Evolutionary conservation across 2,888 invertebrate species (phyloP).

Genomic region (Papilio protenor): DNA sequence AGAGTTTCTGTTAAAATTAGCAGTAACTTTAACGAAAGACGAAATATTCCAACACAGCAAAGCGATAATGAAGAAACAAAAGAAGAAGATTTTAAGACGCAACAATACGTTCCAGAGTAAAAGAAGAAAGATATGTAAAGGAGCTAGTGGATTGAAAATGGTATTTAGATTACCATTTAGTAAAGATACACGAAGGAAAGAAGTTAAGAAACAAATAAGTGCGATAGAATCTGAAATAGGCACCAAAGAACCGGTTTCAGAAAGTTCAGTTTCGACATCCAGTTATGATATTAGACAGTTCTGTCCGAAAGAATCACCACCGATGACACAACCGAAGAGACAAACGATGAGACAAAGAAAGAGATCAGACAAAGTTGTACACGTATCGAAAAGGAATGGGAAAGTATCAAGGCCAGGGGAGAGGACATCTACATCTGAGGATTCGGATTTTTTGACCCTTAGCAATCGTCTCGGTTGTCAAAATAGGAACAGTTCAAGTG

Average conservation of each 20-base stretch:
- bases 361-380: slow-evolving; percentile 71
- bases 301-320: slow-evolving; percentile 80
- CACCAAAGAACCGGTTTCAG: slow-evolving; percentile 73
- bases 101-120: slow-evolving; percentile 84
- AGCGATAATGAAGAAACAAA: slow-evolving; percentile 93
- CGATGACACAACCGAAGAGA: slow-evolving; percentile 71
- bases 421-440: slow-evolving; percentile 86
- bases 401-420: slow-evolving; percentile 82
- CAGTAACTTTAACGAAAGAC: slow-evolving; percentile 95
- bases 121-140: slow-evolving; percentile 84
- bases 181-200: slow-evolving; percentile 71
- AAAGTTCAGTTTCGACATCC: slow-evolving; percentile 86
- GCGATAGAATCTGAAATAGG: slow-evolving; percentile 61
- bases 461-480: slow-evolving; percentile 85
- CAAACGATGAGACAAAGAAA: slow-evolving; percentile 74
- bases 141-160: slow-evolving; percentile 85
- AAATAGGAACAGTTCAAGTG: slow-evolving; percentile 86
- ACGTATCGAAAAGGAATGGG: slow-evolving; percentile 73
- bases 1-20: slow-evolving; percentile 93
- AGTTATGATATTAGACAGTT: slow-evolving; percentile 86
- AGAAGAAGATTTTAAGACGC: slow-evolving; percentile 86
- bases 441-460: slow-evolving; percentile 84
- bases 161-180: slow-evolving; percentile 86
- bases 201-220: slow-evolving; percentile 58
- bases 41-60: slow-evolving; percentile 95